Evolutionary conservation across 2,797 vertebrate genomes (phyloP).

Genomic region (Siniperca scherzeri): DNA sequence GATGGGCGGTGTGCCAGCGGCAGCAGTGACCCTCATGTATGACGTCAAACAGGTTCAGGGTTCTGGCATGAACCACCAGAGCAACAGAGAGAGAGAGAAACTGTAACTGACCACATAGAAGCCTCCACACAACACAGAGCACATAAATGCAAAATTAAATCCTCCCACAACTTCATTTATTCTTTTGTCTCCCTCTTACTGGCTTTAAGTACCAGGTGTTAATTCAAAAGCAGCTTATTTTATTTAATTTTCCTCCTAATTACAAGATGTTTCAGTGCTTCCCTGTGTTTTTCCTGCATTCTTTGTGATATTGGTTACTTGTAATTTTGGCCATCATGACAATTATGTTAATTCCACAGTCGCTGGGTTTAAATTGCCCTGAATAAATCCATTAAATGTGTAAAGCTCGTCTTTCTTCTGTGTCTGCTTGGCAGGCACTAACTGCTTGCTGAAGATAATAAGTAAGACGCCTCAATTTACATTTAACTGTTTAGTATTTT

Average conservation of each 20-base stretch:
- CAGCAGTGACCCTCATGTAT: slow-evolving; percentile 11
- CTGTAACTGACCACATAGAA: not conserved
- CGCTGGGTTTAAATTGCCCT: slow-evolving; percentile 19
- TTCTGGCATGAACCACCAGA: not conserved
- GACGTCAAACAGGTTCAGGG: slow-evolving; percentile 37
- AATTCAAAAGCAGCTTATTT: slow-evolving; percentile 36
- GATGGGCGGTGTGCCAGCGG: slow-evolving; percentile 20
- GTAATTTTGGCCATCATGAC: slow-evolving; percentile 25
- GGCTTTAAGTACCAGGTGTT: slow-evolving; percentile 18
- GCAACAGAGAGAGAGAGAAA: slow-evolving; percentile 7
- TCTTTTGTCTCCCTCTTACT: slow-evolving; percentile 42
- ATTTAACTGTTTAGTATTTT: slow-evolving; percentile 16
- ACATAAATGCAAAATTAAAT: slow-evolving; percentile 48
- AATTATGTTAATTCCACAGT: slow-evolving; percentile 52
- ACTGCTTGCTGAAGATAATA: slow-evolving; percentile 49
- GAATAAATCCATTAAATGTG: slow-evolving; percentile 46
- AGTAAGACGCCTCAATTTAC: slow-evolving; percentile 9
- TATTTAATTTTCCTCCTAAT: slow-evolving; percentile 29
- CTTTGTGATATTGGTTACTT: slow-evolving; percentile 46
- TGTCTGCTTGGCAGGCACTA: slow-evolving; percentile 3
- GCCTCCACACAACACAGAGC: slow-evolving; percentile 19
- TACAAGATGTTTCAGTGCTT: slow-evolving; percentile 13
- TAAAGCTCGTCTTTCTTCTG: slow-evolving; percentile 13
- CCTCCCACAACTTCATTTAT: slow-evolving; percentile 60
- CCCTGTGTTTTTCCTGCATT: slow-evolving; percentile 10